Evolutionary conservation across 2,797 vertebrate genomes (phyloP).

Genomic region (Miichthys miiuy): DNA sequence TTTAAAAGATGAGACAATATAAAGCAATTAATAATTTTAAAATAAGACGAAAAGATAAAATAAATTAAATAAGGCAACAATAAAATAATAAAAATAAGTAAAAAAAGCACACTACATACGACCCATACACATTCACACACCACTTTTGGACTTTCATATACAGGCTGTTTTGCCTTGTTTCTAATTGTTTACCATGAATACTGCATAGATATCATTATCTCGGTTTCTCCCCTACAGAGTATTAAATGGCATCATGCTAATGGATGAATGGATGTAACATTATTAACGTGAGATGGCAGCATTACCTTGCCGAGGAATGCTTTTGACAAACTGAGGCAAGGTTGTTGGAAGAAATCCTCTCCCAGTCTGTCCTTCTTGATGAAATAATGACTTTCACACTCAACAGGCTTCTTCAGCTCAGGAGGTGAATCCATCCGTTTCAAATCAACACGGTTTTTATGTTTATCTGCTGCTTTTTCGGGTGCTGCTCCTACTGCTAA

Average conservation of each 20-base stretch:
- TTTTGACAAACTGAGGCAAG: slow-evolving; percentile 89
- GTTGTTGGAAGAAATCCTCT: slow-evolving; percentile 88
- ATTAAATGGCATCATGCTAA: background rate
- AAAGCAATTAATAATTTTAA: too few relatives aligned
- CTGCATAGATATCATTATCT: too few relatives aligned
- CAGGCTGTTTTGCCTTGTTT: too few relatives aligned
- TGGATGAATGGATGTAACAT: background rate
- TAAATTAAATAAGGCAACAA: too few relatives aligned
- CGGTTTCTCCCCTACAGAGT: background rate
- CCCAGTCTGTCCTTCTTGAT: slow-evolving; percentile 70
- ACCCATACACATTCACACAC: too few relatives aligned
- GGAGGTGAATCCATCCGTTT: background rate
- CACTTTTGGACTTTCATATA: too few relatives aligned
- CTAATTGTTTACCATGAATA: too few relatives aligned
- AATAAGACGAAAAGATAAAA: too few relatives aligned
- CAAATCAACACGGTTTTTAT: background rate
- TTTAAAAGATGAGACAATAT: too few relatives aligned
- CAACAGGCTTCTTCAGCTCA: slow-evolving; percentile 2
- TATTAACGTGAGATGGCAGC: background rate
- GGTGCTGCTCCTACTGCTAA: background rate
- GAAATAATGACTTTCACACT: slow-evolving; percentile 85
- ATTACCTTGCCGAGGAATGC: slow-evolving; percentile 93
- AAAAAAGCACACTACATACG: too few relatives aligned
- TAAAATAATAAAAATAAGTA: too few relatives aligned
- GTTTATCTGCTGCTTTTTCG: slow-evolving; percentile 6